Conservation (phyloP, 1,140 invertebrate genomes). For the Drosophila kurseongensis region DNA sequence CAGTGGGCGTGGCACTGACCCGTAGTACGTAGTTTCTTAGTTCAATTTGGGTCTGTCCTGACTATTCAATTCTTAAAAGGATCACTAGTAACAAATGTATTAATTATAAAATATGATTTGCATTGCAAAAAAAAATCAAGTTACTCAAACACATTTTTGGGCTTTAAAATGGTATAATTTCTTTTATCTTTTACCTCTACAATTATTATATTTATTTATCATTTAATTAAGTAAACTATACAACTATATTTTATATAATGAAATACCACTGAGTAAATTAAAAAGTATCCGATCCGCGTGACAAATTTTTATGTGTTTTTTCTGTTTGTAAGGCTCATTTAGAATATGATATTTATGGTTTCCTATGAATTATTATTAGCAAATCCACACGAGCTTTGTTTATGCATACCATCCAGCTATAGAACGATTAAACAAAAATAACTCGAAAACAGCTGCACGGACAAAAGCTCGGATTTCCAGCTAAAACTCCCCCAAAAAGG, state of each 20-base stretch:
- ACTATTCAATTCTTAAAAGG: neutral
- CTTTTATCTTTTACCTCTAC: too few species aligned
- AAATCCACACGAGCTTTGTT: slow-evolving; percentile 19
- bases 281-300: neutral
- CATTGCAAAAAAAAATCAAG: too few species aligned
- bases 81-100: too few species aligned
- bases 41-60: neutral
- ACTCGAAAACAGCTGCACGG: slow-evolving; percentile 48
- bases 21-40: neutral
- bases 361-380: slow-evolving; percentile 29
- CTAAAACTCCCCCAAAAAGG: slow-evolving; percentile 33
- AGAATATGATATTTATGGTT: slow-evolving; percentile 23
- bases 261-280: neutral
- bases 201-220: too few species aligned
- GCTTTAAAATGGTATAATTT: too few species aligned
- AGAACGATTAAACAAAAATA: slow-evolving; percentile 22
- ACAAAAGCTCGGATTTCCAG: slow-evolving; percentile 64
- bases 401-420: slow-evolving; percentile 18
- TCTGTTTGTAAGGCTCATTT: slow-evolving; percentile 1
- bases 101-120: too few species aligned
- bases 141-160: too few species aligned
- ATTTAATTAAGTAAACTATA: too few species aligned
- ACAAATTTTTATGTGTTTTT: neutral
- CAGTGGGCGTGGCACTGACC: slow-evolving; percentile 65
- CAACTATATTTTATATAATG: too few species aligned